Percentiles rank a stretch among this genome's conserved stretches.
Conservation (phyloP, 2,888 invertebrate species). For the Chromoteleia sp. region DNA sequence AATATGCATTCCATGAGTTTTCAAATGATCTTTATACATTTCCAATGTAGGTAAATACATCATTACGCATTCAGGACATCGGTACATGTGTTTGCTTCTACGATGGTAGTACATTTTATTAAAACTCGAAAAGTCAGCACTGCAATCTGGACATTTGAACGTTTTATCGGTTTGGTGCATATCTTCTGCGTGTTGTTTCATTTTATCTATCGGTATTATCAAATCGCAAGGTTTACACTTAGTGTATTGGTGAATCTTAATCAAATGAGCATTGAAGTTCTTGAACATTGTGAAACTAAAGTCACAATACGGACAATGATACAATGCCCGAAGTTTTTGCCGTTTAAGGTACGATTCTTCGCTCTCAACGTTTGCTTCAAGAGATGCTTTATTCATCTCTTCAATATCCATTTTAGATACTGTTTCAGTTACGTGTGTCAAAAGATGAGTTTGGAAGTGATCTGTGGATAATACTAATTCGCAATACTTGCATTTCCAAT, state of each 20-base stretch:
- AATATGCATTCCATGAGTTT: constrained; percentile 21
- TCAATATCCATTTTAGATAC: constrained; percentile 1
- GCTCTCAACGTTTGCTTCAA: neutral
- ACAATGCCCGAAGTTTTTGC: neutral
- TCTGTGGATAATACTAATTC: neutral
- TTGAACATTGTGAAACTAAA: constrained; percentile 36
- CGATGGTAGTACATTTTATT: constrained; percentile 39
- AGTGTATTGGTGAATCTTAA: constrained; percentile 8
- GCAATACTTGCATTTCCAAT: constrained; percentile 38
- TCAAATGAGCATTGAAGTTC: constrained; percentile 16
- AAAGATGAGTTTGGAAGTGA: neutral
- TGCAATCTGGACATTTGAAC: constrained; percentile 18
- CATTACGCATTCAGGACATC: constrained; percentile 30
- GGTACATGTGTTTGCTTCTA: constrained; percentile 32
- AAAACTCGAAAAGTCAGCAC: neutral
- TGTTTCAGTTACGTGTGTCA: constrained; percentile 1
- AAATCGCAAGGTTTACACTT: constrained; percentile 37
- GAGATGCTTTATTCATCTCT: constrained; percentile 10
- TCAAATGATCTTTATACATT: constrained; percentile 38
- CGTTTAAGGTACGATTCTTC: constrained; percentile 1
- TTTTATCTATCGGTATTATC: neutral
- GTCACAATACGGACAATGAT: constrained; percentile 46
- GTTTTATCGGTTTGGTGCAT: constrained; percentile 13
- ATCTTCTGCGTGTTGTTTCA: constrained; percentile 12
- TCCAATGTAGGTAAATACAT: constrained; percentile 21